Evolutionary conservation across 2,888 invertebrate genomes (phyloP).

Genomic region (Drosophila pseudotalamancana): DNA sequence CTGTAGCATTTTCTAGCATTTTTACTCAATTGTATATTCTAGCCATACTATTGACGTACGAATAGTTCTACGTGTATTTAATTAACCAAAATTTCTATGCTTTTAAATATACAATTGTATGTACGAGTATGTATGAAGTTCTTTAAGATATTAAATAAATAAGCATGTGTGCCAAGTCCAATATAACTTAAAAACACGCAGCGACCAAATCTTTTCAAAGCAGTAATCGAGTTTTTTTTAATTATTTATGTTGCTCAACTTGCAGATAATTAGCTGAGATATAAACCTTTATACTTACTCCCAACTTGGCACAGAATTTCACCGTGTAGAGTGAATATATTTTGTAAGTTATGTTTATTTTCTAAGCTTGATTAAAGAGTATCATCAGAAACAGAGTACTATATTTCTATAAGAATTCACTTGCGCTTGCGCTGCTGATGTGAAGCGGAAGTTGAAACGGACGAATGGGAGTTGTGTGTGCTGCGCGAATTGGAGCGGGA

Average conservation of each 20-base stretch:
- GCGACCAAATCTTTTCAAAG: constrained; percentile 28
- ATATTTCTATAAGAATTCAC: constrained; percentile 28
- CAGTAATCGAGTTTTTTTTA: constrained; percentile 1
- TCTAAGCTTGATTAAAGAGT: constrained; percentile 40
- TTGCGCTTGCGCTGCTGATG: constrained; percentile 63
- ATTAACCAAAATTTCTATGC: constrained; percentile 13
- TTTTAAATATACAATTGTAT: constrained; percentile 26
- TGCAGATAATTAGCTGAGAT: not conserved
- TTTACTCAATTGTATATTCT: constrained; percentile 9
- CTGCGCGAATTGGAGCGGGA: constrained; percentile 81
- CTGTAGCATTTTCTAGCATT: constrained; percentile 23
- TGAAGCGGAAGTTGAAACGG: constrained; percentile 49
- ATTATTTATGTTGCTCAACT: not conserved
- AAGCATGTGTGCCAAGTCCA: constrained; percentile 57
- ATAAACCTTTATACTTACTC: not conserved
- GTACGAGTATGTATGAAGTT: constrained; percentile 27
- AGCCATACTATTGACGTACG: constrained; percentile 12
- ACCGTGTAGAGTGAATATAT: not conserved
- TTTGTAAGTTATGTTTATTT: constrained; percentile 28
- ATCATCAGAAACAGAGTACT: constrained; percentile 32
- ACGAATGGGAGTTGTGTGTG: constrained; percentile 68
- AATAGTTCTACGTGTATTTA: constrained; percentile 17
- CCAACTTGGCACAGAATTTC: not conserved
- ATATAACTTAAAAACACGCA: constrained; percentile 33
- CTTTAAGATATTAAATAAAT: constrained; percentile 53